Base-by-base conservation (phyloP, 1,140 invertebrate genomes). In the Dufourea novaeangliae region DNA sequence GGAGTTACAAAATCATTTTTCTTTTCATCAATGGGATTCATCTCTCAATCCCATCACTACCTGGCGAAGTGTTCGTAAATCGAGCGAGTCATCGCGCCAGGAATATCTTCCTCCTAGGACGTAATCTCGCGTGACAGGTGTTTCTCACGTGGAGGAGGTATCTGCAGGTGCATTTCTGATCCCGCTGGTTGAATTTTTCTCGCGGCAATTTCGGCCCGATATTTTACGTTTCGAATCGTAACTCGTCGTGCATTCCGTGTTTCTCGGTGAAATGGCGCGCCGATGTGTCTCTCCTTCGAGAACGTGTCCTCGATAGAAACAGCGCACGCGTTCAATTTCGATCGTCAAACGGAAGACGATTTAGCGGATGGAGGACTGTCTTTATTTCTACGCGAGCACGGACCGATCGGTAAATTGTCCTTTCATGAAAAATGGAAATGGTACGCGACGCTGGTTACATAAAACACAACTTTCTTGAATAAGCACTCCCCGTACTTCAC, bases 121-220 rank as follows among this genome's bases (percentile, higher is more conserved):
- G 46, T 29, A 27, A 20, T 52, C 34, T 37, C 29, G 25, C n/a
- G 17, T 54, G 59, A 41, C 44, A 73, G 61, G 44, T 71, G 69
- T 61, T 61, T 63, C 59, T 34, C 20, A 2, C 4, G 2, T 12
- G 34, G 2, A 63, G 8, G 0, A 22, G 14, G 8, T 8, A 32
- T 62, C 29, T 27, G 37, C 56, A 46, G 3, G 8, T 29, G 69
- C n/a, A 71, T 71, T n/a, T 17, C 44, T 27, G 63, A 50, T 50
- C 63, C 10, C 61, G 59, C 22, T 22, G 46, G 57, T 39, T 63
- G 2, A 27, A 27, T 41, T 41, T 41, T 22, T 27, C 17, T 8
- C 22, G 27, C 25, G 37, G 17, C 25, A 20, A 54, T 1, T 3
- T 1, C 17, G 29, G 44, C 17, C 2, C 29, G 17, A 10, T 17